Conservation (phyloP, 92 coral and sea anemone species). For the Hydrozoanthus gracilis region DNA sequence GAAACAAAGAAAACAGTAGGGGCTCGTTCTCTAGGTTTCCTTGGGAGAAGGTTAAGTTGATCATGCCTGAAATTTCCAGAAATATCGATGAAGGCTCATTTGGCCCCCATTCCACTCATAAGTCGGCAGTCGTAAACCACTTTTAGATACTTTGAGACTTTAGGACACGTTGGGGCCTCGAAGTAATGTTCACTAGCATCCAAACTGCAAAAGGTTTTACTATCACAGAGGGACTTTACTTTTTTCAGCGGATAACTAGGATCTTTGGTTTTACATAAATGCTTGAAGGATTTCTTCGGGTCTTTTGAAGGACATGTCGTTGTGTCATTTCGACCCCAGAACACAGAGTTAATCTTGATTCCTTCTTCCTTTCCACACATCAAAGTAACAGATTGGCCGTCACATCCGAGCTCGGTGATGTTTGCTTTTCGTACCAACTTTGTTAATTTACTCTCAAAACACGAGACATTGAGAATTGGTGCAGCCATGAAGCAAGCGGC, state of each 20-base stretch:
- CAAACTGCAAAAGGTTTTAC: slow-evolving; percentile 63
- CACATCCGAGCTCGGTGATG: slow-evolving; percentile 75
- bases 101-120: slow-evolving; percentile 89
- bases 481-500: neutral
- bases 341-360: slow-evolving; percentile 84
- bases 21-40: too few relatives aligned
- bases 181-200: slow-evolving; percentile 80
- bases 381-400: slow-evolving; percentile 61
- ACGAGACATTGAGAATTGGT: neutral
- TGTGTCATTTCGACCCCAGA: slow-evolving; percentile 95
- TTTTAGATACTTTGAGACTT: slow-evolving; percentile 81
- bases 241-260: slow-evolving; percentile 70
- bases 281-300: slow-evolving; percentile 55
- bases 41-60: neutral
- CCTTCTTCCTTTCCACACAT: slow-evolving; percentile 79
- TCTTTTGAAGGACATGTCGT: slow-evolving; percentile 70
- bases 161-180: slow-evolving; percentile 79
- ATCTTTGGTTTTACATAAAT: slow-evolving; percentile 68
- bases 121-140: slow-evolving; percentile 89
- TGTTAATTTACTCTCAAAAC: slow-evolving; percentile 76
- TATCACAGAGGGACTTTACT: slow-evolving; percentile 73
- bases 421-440: slow-evolving; percentile 69
- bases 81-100: neutral
- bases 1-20: too few relatives aligned
- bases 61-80: neutral